Conservation (phyloP, 2,113 vertebrate genomes). For the Amazona vittata region DNA sequence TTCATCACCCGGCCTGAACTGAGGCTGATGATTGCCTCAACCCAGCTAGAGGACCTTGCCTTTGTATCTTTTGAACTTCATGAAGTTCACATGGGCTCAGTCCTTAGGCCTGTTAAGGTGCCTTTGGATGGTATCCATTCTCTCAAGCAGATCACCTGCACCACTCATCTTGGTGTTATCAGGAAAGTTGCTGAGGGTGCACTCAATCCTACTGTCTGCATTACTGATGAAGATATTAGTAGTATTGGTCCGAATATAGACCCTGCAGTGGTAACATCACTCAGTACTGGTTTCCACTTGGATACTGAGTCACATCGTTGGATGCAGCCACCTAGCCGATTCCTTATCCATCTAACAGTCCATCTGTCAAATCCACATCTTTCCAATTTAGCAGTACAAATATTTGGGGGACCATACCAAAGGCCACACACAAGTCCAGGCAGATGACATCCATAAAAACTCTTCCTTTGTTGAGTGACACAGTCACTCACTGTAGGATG, state of each 20-base stretch:
- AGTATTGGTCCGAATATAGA: too few relatives aligned
- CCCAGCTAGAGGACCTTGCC: neutral
- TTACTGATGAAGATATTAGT: neutral
- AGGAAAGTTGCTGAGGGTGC: neutral
- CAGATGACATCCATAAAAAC: neutral
- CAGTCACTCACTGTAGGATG: neutral
- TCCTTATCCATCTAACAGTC: neutral
- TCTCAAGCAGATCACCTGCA: neutral
- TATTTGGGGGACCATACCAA: neutral
- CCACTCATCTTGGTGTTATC: neutral
- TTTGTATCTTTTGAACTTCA: neutral
- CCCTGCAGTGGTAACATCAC: neutral
- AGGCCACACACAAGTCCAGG: neutral
- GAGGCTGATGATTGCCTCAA: neutral
- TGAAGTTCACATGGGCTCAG: neutral
- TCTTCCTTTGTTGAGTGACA: neutral
- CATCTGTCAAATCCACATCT: neutral
- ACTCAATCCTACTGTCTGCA: neutral
- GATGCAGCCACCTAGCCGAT: rapidly evolving
- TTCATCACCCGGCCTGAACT: neutral
- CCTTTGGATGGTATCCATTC: neutral
- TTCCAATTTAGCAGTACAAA: neutral
- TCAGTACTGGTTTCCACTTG: neutral
- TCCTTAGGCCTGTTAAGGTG: too few relatives aligned
- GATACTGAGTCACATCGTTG: neutral